A percentile compares a stretch with the other conserved stretches of the same genome.
Evolutionary conservation across 2,113 vertebrate genomes (phyloP).

Genomic region (Bubo bubo): DNA sequence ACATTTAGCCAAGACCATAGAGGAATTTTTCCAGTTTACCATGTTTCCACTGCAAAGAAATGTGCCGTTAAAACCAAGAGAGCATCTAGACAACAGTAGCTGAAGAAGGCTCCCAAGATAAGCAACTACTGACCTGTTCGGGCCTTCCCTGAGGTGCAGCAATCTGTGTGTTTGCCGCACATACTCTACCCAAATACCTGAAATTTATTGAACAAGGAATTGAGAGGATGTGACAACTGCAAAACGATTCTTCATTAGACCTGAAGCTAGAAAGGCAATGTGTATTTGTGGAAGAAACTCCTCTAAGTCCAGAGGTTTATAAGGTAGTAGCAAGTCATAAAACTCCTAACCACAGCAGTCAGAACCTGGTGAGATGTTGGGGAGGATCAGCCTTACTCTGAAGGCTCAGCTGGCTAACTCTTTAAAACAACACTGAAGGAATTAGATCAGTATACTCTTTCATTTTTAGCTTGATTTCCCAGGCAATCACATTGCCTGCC

Average conservation of each 20-base stretch:
- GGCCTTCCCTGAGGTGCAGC: neutral
- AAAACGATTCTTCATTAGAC: neutral
- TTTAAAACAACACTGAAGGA: neutral
- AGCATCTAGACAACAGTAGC: neutral
- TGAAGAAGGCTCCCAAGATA: neutral
- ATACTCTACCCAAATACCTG: neutral
- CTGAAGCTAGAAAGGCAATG: neutral
- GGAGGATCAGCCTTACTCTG: neutral
- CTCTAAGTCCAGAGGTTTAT: neutral
- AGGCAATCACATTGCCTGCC: neutral
- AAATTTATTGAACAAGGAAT: neutral
- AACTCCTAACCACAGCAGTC: neutral
- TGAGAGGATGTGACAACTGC: neutral
- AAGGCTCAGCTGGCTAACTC: neutral
- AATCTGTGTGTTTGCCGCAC: neutral
- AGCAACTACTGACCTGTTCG: neutral
- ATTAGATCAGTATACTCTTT: neutral
- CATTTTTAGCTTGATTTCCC: neutral
- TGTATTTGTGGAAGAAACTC: neutral
- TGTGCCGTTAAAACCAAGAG: neutral
- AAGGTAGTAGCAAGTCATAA: neutral
- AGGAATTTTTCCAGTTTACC: neutral
- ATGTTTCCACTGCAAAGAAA: neutral
- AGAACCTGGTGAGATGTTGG: neutral
- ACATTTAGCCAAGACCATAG: neutral